Conservation (phyloP, 2,888 invertebrate species). For the Eupithecia subumbrata region DNA sequence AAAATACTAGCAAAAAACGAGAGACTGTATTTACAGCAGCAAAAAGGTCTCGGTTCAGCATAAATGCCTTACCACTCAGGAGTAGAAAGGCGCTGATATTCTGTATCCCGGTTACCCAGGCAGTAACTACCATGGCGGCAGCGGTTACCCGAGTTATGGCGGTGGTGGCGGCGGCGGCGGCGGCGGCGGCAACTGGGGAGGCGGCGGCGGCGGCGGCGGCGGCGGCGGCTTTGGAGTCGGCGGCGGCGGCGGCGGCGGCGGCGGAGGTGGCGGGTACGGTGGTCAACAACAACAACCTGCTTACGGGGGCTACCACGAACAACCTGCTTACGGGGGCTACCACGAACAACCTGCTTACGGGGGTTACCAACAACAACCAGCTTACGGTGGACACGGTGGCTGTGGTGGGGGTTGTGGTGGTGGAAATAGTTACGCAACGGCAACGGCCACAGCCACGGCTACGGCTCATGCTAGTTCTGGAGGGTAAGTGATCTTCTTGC, state of each 20-base stretch:
- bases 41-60: too few relatives aligned
- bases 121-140: too few relatives aligned
- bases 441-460: slow-evolving; percentile 52
- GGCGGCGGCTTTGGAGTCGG: slow-evolving; percentile 26
- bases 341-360: not conserved
- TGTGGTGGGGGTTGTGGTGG: slow-evolving; percentile 7
- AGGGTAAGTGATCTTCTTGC: slow-evolving; percentile 11
- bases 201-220: slow-evolving; percentile 20
- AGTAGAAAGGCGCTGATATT: too few relatives aligned
- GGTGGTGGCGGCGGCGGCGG: slow-evolving; percentile 43
- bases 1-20: too few relatives aligned
- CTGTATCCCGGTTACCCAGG: too few relatives aligned
- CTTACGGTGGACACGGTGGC: slow-evolving; percentile 4
- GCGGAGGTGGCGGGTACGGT: not conserved
- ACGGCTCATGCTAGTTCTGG: slow-evolving; percentile 11
- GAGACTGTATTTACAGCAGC: too few relatives aligned
- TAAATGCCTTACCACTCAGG: too few relatives aligned
- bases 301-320: not conserved
- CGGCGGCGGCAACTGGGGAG: slow-evolving; percentile 31
- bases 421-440: slow-evolving; percentile 6
- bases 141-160: slow-evolving; percentile 39
- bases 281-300: not conserved
- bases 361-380: not conserved
- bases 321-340: not conserved
- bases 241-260: slow-evolving; percentile 36